A percentile compares a stretch with the other conserved stretches of the same genome.
These are phyloP conservation scores for Macquaria ambigua DNA, from an alignment of 2,113 vertebrate species.

Conservation along the genomic window DNA sequence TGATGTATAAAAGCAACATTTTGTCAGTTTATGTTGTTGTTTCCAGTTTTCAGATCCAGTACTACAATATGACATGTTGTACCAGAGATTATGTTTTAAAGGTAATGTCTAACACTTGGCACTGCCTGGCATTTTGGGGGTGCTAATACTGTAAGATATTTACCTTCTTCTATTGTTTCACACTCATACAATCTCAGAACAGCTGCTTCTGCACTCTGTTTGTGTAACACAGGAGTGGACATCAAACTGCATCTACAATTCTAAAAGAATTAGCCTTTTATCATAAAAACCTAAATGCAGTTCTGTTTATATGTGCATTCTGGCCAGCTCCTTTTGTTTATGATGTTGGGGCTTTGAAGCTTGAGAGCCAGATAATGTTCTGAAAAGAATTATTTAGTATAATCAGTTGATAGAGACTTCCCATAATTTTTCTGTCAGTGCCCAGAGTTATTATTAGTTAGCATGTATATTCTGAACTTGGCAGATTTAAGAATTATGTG, in stretches of 20 bases:
- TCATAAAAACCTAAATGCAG: not conserved
- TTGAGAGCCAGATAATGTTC: not conserved
- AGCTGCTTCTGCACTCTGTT: not conserved
- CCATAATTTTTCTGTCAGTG: not conserved
- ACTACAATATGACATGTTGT: not conserved
- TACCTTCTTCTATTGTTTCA: not conserved
- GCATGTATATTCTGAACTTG: not conserved
- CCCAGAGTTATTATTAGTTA: not conserved
- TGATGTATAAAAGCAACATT: not conserved
- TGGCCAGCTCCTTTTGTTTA: not conserved
- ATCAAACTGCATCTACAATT: not conserved
- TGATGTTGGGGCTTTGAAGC: not conserved
- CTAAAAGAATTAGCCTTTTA: not conserved
- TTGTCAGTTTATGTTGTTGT: not conserved
- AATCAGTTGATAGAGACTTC: too few species aligned
- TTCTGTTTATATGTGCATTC: not conserved
- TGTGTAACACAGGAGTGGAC: not conserved
- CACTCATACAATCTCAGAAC: not conserved
- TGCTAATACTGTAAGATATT: not conserved
- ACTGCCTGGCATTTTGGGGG: not conserved
- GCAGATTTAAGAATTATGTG: not conserved
- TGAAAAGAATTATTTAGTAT: constrained; percentile 2
- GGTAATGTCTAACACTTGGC: not conserved
- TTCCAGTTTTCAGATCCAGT: not conserved
- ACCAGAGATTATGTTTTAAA: not conserved